Evolutionary conservation across 2,797 vertebrate genomes (phyloP).

Genomic region (Chanos chanos): DNA sequence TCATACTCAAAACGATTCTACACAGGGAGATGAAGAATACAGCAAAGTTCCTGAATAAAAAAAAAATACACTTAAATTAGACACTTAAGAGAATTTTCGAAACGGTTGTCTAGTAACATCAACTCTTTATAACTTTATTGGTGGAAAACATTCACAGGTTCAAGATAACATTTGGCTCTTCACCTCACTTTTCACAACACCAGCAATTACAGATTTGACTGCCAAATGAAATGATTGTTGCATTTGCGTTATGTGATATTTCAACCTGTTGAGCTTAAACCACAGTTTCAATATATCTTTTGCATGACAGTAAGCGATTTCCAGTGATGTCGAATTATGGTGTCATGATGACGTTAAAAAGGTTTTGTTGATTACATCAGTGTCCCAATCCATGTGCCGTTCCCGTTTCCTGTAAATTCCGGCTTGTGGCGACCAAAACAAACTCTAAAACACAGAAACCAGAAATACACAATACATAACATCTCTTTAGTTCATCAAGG

Average conservation of each 20-base stretch:
- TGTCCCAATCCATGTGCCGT: slow-evolving; percentile 11
- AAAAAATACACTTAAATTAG: no score
- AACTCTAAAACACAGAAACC: slow-evolving; percentile 22
- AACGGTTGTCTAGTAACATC: slow-evolving; percentile 11
- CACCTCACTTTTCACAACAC: slow-evolving; percentile 67
- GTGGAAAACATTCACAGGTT: slow-evolving; percentile 68
- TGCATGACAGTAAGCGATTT: slow-evolving; percentile 6
- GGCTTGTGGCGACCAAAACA: slow-evolving; percentile 19
- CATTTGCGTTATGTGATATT: slow-evolving; percentile 70
- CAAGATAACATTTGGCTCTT: slow-evolving; percentile 56
- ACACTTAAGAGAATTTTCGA: background rate
- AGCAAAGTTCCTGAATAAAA: background rate
- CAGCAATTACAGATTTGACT: slow-evolving; percentile 60
- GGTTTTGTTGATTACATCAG: slow-evolving; percentile 18
- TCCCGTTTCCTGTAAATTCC: slow-evolving; percentile 12
- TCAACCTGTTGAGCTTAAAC: slow-evolving; percentile 63
- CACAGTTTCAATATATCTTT: slow-evolving; percentile 29
- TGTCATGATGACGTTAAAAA: slow-evolving; percentile 6
- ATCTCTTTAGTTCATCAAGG: slow-evolving; percentile 32
- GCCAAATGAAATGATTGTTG: slow-evolving; percentile 32
- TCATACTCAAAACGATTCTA: slow-evolving; percentile 52
- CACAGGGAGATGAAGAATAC: background rate
- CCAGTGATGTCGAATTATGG: slow-evolving; percentile 6
- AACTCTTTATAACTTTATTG: slow-evolving; percentile 64
- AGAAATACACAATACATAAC: slow-evolving; percentile 35